phyloP scores from a whole-genome alignment of 2,797 vertebrate genomes.

The Nannoperca obscura region DNA sequence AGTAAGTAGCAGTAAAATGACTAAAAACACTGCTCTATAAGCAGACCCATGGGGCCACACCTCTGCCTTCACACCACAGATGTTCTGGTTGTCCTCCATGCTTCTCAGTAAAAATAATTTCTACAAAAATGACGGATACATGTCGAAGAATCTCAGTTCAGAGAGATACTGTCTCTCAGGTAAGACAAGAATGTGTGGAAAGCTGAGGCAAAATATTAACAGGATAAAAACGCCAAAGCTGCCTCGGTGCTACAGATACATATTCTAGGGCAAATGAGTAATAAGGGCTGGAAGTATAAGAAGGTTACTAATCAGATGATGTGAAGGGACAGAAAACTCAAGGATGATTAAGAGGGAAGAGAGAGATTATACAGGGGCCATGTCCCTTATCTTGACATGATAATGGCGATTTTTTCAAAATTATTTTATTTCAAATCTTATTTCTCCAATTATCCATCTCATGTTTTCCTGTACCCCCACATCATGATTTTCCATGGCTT shows the following conservation, averaged over 20 bases:
- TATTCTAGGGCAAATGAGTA: constrained; percentile 16
- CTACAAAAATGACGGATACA: background rate
- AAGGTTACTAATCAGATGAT: constrained; percentile 39
- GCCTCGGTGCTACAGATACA: background rate
- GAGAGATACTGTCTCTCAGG: background rate
- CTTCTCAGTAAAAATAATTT: background rate
- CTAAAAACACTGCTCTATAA: background rate
- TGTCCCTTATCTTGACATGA: background rate
- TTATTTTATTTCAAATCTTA: background rate
- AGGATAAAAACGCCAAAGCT: background rate
- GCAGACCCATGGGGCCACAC: background rate
- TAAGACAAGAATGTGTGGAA: constrained; percentile 6
- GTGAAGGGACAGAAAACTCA: constrained; percentile 23
- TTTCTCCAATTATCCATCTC: background rate
- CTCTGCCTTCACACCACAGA: no score
- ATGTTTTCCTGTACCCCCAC: background rate
- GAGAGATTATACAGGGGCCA: background rate
- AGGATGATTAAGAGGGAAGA: background rate
- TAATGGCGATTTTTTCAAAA: background rate
- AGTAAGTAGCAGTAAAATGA: background rate
- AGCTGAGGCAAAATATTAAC: constrained; percentile 13
- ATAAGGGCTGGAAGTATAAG: constrained; percentile 16
- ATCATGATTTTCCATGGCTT: background rate
- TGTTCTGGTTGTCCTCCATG: no score
- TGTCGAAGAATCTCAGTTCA: background rate